These are phyloP conservation scores for Tautogolabrus adspersus DNA, from an alignment of 2,113 vertebrate genomes.

Conservation along the genomic window DNA sequence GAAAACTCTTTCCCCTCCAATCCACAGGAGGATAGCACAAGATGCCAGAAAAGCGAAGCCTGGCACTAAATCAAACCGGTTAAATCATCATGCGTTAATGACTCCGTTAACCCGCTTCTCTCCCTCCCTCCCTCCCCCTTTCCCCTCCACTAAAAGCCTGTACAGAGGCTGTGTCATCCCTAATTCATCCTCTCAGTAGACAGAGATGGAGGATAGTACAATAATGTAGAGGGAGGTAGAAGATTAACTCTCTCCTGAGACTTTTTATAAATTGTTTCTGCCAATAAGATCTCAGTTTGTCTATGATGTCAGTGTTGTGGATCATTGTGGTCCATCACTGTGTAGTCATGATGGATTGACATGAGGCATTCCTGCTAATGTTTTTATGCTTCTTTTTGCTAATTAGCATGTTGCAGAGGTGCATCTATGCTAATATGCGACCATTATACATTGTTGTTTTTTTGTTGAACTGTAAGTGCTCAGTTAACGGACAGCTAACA, in stretches of 20 bases:
- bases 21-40: slow-evolving; percentile 57
- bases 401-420: slow-evolving; percentile 10
- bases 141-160: slow-evolving; percentile 67
- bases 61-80: slow-evolving; percentile 76
- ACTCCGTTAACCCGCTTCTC: slow-evolving; percentile 66
- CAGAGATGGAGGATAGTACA: slow-evolving; percentile 42
- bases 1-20: slow-evolving; percentile 69
- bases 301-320: slow-evolving; percentile 12
- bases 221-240: slow-evolving; percentile 9
- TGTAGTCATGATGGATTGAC: not conserved
- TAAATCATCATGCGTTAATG: slow-evolving; percentile 78
- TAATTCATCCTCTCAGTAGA: slow-evolving; percentile 72
- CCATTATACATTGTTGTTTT: not conserved
- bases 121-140: slow-evolving; percentile 30
- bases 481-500: not conserved
- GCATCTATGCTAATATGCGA: not conserved
- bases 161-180: slow-evolving; percentile 68
- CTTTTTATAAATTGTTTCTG: slow-evolving; percentile 58
- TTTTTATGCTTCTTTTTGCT: not conserved
- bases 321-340: slow-evolving; percentile 14
- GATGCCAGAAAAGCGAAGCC: slow-evolving; percentile 66
- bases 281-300: slow-evolving; percentile 33
- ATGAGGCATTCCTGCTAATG: not conserved
- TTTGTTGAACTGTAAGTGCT: not conserved
- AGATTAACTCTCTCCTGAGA: slow-evolving; percentile 40